These are phyloP conservation scores for Hippocampus zosterae DNA, from an alignment of 2,113 vertebrate species.

Conservation along the genomic window DNA sequence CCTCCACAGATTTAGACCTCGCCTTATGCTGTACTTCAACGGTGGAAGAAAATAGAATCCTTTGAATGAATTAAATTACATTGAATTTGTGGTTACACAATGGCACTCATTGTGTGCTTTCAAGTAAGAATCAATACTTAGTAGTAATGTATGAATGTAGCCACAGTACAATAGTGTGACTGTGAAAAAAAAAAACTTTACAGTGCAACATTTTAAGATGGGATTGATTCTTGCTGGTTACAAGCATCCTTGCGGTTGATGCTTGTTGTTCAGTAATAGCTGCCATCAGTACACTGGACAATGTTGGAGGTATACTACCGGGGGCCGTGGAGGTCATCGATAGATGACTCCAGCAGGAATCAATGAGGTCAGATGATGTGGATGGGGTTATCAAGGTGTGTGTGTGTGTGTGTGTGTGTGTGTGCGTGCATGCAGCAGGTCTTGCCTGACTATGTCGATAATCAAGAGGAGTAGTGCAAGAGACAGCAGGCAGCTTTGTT, in stretches of 20 bases:
- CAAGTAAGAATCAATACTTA: conserved; percentile 21
- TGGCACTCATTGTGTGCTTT: not conserved
- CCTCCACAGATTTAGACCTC: too few species aligned
- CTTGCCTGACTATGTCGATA: not conserved
- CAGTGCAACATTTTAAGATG: conserved; percentile 12
- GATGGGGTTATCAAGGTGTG: not conserved
- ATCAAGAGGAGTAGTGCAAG: not conserved
- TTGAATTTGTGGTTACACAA: not conserved
- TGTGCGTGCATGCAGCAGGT: conserved; percentile 4
- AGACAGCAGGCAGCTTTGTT: conserved; percentile 4
- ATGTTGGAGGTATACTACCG: conserved; percentile 22
- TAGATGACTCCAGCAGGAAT: conserved; percentile 12
- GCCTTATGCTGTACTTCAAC: too few species aligned
- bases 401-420: not conserved
- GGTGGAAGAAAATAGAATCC: too few species aligned
- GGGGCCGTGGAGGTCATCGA: conserved; percentile 8
- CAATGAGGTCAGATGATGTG: conserved; percentile 14
- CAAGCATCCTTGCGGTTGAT: not conserved
- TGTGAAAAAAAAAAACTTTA: conserved; percentile 8
- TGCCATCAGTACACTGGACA: conserved; percentile 11
- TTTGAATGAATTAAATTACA: too few species aligned
- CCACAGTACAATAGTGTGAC: conserved; percentile 16
- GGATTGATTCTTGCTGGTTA: conserved; percentile 40
- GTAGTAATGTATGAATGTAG: conserved; percentile 9
- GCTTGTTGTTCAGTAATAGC: conserved; percentile 11